phyloP scores from a whole-genome alignment of 2,113 vertebrate genomes.

The Rhinogobius similis region DNA sequence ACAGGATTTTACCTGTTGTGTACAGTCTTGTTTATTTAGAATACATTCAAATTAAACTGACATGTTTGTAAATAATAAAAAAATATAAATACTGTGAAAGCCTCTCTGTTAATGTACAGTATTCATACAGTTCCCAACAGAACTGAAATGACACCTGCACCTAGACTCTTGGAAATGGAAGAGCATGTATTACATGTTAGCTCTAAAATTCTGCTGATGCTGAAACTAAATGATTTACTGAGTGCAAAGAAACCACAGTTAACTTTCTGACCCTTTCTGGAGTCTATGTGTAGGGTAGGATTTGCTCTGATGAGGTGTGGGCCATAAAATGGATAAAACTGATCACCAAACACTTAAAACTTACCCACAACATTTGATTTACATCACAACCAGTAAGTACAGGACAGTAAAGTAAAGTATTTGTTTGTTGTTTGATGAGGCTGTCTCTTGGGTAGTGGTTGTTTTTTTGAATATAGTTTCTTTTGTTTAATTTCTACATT shows the following conservation, averaged over 20 bases:
- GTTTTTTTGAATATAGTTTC: not conserved
- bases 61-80: constrained; percentile 31
- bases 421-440: not conserved
- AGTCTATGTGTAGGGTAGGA: constrained; percentile 18
- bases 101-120: not conserved
- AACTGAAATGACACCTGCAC: not conserved
- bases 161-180: not conserved
- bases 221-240: constrained; percentile 14
- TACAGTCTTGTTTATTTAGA: constrained; percentile 59
- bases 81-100: constrained; percentile 11
- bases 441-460: not conserved
- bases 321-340: constrained; percentile 40
- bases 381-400: constrained; percentile 1
- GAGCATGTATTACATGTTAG: constrained; percentile 16
- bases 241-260: constrained; percentile 4
- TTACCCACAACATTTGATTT: constrained; percentile 40
- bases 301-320: constrained; percentile 39
- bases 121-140: not conserved
- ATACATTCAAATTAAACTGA: constrained; percentile 30
- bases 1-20: constrained; percentile 75
- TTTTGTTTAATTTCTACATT: not conserved
- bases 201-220: constrained; percentile 9
- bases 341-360: constrained; percentile 34
- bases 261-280: constrained; percentile 2
- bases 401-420: too few species aligned